phyloP scores from a whole-genome alignment of 2,888 invertebrate genomes.

The Cantharis nigra region DNA sequence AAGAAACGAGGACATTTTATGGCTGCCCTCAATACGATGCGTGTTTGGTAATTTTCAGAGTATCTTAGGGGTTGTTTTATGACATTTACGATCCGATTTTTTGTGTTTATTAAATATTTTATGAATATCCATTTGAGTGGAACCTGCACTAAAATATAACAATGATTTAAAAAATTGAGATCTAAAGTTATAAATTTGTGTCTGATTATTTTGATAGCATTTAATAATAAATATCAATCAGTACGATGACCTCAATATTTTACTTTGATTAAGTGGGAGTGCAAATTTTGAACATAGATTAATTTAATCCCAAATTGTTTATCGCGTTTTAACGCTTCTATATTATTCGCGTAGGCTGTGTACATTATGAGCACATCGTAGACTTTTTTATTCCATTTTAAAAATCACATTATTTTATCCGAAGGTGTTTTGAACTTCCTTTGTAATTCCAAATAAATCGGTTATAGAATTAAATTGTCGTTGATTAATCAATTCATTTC shows the following conservation, averaged over 20 bases:
- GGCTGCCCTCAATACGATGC: constrained; percentile 31
- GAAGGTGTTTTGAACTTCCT: not conserved
- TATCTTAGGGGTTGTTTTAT: constrained; percentile 32
- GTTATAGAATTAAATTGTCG: not conserved
- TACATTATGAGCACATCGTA: not conserved
- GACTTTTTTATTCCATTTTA: not conserved
- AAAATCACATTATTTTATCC: not conserved
- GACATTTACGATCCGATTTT: constrained; percentile 28
- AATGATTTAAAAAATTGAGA: not conserved
- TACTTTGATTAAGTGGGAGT: not conserved
- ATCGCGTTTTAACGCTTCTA: not conserved
- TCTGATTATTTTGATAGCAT: not conserved
- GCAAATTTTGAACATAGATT: not conserved
- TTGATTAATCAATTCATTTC: not conserved
- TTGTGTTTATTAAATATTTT: constrained; percentile 32
- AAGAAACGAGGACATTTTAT: constrained; percentile 32
- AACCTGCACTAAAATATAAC: not conserved
- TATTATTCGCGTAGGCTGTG: not conserved
- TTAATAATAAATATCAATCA: not conserved
- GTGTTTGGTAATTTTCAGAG: constrained; percentile 33
- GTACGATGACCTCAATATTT: not conserved
- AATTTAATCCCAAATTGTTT: not conserved
- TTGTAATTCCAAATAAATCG: not conserved
- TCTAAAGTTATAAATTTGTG: not conserved
- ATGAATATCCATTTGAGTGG: constrained; percentile 4